Conservation (phyloP, 2,888 invertebrate genomes). For the Phlogophora meticulosa region DNA sequence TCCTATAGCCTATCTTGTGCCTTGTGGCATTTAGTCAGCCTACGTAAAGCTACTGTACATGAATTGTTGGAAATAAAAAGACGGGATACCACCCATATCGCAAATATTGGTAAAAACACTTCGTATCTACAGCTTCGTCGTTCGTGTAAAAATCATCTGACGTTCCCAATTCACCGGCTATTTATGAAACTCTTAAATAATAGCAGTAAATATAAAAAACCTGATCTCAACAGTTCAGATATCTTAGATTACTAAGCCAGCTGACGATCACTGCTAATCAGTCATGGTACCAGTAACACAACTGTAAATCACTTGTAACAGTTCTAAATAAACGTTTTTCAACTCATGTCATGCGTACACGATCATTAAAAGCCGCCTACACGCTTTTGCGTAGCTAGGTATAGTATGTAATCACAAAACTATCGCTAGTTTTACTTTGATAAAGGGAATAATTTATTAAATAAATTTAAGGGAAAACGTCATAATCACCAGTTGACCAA, state of each 20-base stretch:
- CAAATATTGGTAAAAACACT: too few relatives aligned
- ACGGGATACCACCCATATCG: too few relatives aligned
- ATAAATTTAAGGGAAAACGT: not conserved
- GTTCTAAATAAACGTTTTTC: conserved; percentile 17
- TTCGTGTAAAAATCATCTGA: not conserved
- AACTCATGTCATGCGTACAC: conserved; percentile 23
- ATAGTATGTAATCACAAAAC: not conserved
- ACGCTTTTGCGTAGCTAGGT: not conserved
- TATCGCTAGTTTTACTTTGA: too few relatives aligned
- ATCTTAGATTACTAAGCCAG: conserved; percentile 2
- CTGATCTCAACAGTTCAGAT: not conserved
- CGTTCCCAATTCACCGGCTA: not conserved
- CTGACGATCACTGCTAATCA: not conserved
- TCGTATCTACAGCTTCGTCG: too few relatives aligned
- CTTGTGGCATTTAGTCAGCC: too few relatives aligned
- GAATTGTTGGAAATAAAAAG: too few relatives aligned
- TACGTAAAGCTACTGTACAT: too few relatives aligned
- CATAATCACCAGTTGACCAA: conserved; percentile 8
- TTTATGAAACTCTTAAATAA: not conserved
- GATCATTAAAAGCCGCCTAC: conserved; percentile 29
- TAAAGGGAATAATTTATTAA: too few relatives aligned
- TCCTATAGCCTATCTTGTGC: too few relatives aligned
- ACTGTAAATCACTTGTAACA: conserved; percentile 11
- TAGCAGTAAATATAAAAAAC: not conserved
- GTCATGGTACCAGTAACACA: not conserved